These are phyloP conservation scores for Iphiclides podalirius DNA, from an alignment of 2,888 invertebrate genomes.

Conservation along the genomic window DNA sequence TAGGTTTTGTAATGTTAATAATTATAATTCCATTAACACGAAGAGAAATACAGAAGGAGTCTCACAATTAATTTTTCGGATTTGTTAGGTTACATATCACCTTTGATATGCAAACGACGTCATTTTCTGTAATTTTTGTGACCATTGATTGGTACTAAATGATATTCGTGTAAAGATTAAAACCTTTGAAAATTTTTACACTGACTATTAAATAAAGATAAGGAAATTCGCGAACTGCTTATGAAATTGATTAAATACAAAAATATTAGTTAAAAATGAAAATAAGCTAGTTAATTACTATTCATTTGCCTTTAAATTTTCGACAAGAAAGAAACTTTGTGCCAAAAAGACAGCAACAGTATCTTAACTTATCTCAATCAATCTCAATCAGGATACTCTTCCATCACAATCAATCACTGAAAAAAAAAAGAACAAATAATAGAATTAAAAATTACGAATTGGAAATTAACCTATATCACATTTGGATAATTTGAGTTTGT, in stretches of 20 bases:
- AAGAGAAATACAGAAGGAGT: no score
- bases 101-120: no score
- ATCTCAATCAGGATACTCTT: constrained; percentile 16
- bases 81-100: no score
- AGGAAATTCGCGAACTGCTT: neutral
- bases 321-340: neutral
- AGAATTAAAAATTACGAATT: neutral
- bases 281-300: neutral
- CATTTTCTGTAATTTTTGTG: no score
- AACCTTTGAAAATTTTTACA: neutral
- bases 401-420: constrained; percentile 18
- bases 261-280: no score
- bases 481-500: no score
- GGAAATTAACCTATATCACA: no score
- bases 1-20: no score
- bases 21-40: no score
- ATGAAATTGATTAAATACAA: neutral
- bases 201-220: neutral
- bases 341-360: no score
- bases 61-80: no score
- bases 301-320: neutral
- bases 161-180: neutral
- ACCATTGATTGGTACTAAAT: no score
- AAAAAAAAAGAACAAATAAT: constrained; percentile 11
- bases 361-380: constrained; percentile 14